Percentiles rank a stretch among this genome's conserved stretches.
These are phyloP conservation scores for Aphis craccivora DNA, from an alignment of 1,140 invertebrate genomes.

Conservation along the genomic window DNA sequence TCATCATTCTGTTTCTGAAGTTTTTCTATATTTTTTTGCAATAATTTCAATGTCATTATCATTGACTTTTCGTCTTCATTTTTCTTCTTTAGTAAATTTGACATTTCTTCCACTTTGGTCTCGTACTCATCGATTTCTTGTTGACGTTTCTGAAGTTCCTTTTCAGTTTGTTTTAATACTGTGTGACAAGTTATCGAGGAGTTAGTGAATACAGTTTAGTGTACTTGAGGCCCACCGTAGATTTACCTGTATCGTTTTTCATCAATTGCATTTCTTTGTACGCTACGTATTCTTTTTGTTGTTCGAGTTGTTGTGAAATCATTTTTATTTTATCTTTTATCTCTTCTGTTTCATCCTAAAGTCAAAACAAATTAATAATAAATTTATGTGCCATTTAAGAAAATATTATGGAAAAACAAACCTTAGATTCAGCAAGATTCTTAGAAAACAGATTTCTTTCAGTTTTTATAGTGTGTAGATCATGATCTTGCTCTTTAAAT, in stretches of 20 bases:
- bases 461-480: background rate
- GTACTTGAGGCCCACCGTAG: background rate
- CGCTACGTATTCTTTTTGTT: constrained; percentile 45
- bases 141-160: constrained; percentile 47
- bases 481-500: constrained; percentile 34
- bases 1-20: constrained; percentile 52
- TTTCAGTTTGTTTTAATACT: constrained; percentile 46
- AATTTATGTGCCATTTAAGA: background rate
- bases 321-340: constrained; percentile 51
- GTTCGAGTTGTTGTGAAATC: constrained; percentile 49
- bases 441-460: constrained; percentile 33
- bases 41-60: background rate
- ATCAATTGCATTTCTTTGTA: constrained; percentile 44
- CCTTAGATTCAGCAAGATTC: constrained; percentile 14
- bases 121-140: constrained; percentile 45
- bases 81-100: constrained; percentile 41
- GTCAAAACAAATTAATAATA: background rate
- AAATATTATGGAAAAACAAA: background rate
- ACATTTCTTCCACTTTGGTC: constrained; percentile 1
- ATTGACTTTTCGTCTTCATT: constrained; percentile 47
- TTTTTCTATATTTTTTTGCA: constrained; percentile 46
- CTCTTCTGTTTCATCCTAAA: constrained; percentile 32
- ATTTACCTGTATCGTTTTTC: constrained; percentile 50
- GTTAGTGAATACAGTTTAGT: background rate
- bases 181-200: background rate